Conservation (phyloP, 2,888 invertebrate genomes). For the Pyrrhosoma nymphula region DNA sequence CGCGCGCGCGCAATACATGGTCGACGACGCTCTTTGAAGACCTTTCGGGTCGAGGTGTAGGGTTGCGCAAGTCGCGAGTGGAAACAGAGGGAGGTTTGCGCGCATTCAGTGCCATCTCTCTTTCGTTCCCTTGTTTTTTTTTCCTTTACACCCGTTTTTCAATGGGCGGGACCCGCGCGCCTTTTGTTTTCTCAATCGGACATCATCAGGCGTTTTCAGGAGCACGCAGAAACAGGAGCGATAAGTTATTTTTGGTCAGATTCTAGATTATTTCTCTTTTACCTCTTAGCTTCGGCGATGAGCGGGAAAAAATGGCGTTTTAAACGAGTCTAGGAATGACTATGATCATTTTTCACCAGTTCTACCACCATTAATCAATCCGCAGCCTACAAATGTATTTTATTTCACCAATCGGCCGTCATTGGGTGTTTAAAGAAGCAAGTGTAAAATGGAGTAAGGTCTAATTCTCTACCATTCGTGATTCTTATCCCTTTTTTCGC, state of each 20-base stretch:
- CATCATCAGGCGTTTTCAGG: not conserved
- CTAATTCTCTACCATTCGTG: no score
- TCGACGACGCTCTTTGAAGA: not conserved
- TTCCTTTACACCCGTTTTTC: not conserved
- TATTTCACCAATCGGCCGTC: no score
- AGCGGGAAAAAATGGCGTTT: not conserved
- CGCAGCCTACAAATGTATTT: no score
- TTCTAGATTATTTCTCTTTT: not conserved
- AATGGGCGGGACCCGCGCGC: not conserved
- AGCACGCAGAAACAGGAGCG: not conserved
- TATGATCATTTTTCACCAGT: no score
- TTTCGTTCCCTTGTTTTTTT: not conserved
- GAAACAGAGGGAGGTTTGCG: not conserved
- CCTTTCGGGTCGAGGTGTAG: constrained; percentile 23
- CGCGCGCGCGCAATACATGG: not conserved
- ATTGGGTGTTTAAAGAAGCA: no score
- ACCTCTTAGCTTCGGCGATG: not conserved
- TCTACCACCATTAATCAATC: no score
- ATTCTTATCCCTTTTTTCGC: not conserved
- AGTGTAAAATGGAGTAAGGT: no score
- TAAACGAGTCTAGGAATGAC: not conserved
- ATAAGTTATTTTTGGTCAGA: not conserved
- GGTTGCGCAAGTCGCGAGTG: not conserved
- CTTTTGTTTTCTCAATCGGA: not conserved
- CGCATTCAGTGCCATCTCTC: not conserved